Evolutionary conservation across 2,888 invertebrate species (phyloP).

Genomic region (Cremastinae sp.): DNA sequence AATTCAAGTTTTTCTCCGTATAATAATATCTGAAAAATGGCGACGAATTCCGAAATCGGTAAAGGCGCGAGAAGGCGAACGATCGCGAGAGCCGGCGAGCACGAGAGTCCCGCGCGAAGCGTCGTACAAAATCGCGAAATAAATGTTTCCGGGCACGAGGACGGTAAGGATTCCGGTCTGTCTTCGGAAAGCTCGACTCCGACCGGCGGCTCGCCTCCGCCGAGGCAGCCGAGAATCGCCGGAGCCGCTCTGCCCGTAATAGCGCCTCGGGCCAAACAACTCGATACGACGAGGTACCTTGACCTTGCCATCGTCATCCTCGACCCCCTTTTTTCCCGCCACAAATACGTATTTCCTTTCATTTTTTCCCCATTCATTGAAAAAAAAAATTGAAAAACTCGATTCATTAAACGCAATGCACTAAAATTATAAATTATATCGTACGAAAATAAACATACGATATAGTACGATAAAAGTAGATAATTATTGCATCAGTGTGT

Average conservation of each 20-base stretch:
- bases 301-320: constrained; percentile 25
- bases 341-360: neutral
- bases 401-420: too few relatives aligned
- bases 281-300: constrained; percentile 70
- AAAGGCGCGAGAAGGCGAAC: constrained; percentile 71
- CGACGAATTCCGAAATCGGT: constrained; percentile 63
- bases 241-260: constrained; percentile 65
- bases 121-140: constrained; percentile 46
- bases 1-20: too few relatives aligned
- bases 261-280: constrained; percentile 68
- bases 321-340: too few relatives aligned
- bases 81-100: constrained; percentile 53
- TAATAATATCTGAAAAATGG: constrained; percentile 53
- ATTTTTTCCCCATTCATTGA: neutral
- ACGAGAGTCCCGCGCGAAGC: constrained; percentile 41
- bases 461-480: too few relatives aligned
- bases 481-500: too few relatives aligned
- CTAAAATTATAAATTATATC: too few relatives aligned
- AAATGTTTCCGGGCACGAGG: constrained; percentile 64
- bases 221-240: constrained; percentile 69
- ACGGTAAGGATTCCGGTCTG: constrained; percentile 76
- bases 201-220: constrained; percentile 75
- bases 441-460: too few relatives aligned
- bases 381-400: neutral
- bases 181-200: constrained; percentile 78